A percentile compares a stretch with the other conserved stretches of the same genome.
These are phyloP conservation scores for Caenorhabditis angaria DNA, from an alignment of 2,888 invertebrate genomes.

Conservation along the genomic window DNA sequence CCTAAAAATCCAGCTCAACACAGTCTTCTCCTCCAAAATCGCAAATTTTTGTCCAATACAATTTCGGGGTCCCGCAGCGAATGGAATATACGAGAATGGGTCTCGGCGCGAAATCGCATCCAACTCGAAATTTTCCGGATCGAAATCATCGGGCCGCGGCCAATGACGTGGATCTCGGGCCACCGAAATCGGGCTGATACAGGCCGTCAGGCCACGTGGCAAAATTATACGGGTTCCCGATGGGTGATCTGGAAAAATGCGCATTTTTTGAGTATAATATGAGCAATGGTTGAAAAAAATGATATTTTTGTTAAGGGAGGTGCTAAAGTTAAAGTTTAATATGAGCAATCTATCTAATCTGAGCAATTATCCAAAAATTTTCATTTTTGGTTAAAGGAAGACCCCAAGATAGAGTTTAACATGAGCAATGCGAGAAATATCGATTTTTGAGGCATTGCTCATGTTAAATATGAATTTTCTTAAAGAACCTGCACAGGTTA, in stretches of 20 bases:
- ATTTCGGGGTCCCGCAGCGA: slow-evolving; percentile 68
- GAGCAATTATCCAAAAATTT: neutral
- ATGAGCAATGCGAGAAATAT: no score
- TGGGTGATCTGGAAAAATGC: slow-evolving; percentile 35
- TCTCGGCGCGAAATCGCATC: slow-evolving; percentile 67
- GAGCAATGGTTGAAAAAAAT: no score
- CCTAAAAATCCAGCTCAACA: slow-evolving; percentile 51
- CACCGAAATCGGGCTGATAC: slow-evolving; percentile 64
- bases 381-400: no score
- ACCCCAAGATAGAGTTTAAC: no score
- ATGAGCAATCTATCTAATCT: no score
- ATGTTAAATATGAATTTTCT: no score
- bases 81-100: slow-evolving; percentile 67
- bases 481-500: no score
- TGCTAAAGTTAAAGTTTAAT: no score
- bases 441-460: no score
- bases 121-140: slow-evolving; percentile 74
- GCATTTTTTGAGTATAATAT: neutral
- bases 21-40: slow-evolving; percentile 73
- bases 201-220: slow-evolving; percentile 70
- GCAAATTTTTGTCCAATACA: slow-evolving; percentile 74
- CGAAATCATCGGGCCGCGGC: slow-evolving; percentile 72
- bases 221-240: slow-evolving; percentile 42
- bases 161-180: slow-evolving; percentile 71
- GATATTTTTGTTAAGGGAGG: no score